Conservation (phyloP, 2,888 invertebrate species). For the Trachelus stipa region DNA sequence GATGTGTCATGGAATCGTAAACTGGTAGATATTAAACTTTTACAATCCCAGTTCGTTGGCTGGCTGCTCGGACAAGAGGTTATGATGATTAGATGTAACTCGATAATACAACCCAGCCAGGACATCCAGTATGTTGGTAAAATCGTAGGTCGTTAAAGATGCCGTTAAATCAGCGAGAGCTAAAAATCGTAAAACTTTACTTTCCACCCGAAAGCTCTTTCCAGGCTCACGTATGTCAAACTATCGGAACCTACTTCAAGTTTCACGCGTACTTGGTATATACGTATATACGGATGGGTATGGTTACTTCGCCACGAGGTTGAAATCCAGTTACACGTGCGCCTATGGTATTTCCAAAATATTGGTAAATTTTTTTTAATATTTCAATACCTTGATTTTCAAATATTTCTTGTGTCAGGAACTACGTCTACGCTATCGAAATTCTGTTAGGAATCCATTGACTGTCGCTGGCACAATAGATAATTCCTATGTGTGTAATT, state of each 20-base stretch:
- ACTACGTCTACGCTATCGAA: not conserved
- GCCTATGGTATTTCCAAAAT: not conserved
- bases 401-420: not conserved
- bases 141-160: conserved; percentile 58
- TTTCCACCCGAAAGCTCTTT: conserved; percentile 3
- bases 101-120: conserved; percentile 54
- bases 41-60: conserved; percentile 57
- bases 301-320: not conserved
- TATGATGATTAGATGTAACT: conserved; percentile 67
- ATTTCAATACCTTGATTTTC: too few species aligned
- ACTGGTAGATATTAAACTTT: conserved; percentile 65
- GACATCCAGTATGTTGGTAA: conserved; percentile 45
- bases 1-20: conserved; percentile 61
- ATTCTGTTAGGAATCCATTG: not conserved
- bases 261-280: not conserved
- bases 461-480: not conserved
- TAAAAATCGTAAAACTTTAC: conserved; percentile 57
- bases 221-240: not conserved
- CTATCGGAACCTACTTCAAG: not conserved
- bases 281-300: not conserved
- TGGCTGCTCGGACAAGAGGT: conserved; percentile 57
- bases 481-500: not conserved
- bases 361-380: not conserved
- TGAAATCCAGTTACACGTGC: not conserved
- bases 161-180: conserved; percentile 62